Evolutionary conservation across 2,113 vertebrate genomes (phyloP).

Genomic region (Percina caprodes): DNA sequence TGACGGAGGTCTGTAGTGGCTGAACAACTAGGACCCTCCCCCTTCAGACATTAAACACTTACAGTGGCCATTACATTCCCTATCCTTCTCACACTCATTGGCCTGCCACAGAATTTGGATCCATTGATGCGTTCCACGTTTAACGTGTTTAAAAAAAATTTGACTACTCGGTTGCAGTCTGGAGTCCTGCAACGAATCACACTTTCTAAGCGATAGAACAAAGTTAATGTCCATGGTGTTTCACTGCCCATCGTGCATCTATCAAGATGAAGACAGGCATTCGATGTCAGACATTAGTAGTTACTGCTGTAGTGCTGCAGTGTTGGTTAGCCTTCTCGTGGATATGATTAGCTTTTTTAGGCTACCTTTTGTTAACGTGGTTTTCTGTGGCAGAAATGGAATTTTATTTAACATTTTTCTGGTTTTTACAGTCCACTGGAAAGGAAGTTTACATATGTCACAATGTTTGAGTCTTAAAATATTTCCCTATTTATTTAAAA

Average conservation of each 20-base stretch:
- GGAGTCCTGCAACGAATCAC: neutral
- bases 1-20: too few species aligned
- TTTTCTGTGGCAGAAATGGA: neutral
- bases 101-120: too few species aligned
- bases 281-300: neutral
- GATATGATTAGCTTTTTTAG: neutral
- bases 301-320: neutral
- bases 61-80: too few species aligned
- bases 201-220: neutral
- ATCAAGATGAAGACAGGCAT: neutral
- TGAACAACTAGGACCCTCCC: too few species aligned
- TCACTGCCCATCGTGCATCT: neutral
- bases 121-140: too few species aligned
- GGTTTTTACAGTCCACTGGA: neutral
- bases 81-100: too few species aligned
- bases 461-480: neutral
- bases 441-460: neutral
- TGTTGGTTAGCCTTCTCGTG: neutral
- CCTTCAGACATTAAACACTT: too few species aligned
- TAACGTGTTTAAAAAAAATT: too few species aligned
- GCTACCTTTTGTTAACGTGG: neutral
- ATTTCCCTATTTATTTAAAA: conserved; percentile 1
- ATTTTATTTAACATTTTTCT: neutral
- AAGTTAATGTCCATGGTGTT: neutral
- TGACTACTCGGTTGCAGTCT: too few species aligned